Conservation (phyloP, 2,888 invertebrate genomes). For the Sinotaia quadrata region DNA sequence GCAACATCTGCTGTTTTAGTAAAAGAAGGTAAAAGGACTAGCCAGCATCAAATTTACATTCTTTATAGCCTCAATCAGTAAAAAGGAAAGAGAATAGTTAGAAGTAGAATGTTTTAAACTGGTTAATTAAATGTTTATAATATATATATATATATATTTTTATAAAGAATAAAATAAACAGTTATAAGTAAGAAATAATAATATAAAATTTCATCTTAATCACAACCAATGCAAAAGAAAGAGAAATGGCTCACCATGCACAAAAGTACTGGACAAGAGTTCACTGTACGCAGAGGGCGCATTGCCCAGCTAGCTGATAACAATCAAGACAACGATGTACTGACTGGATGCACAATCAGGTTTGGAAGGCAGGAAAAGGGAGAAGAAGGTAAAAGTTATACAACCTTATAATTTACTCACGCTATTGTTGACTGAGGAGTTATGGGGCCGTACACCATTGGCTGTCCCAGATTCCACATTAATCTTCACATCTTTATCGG, state of each 20-base stretch:
- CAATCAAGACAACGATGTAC: neutral
- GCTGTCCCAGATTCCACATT: slow-evolving; percentile 68
- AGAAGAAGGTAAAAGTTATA: slow-evolving; percentile 24
- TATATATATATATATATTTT: neutral
- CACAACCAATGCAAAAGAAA: too few species aligned
- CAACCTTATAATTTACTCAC: slow-evolving; percentile 44
- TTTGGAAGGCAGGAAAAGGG: slow-evolving; percentile 3
- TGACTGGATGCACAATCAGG: neutral
- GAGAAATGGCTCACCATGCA: neutral
- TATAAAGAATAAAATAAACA: neutral
- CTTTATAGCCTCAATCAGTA: too few species aligned
- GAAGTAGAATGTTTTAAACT: neutral
- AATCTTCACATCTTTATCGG: slow-evolving; percentile 71
- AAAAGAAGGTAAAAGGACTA: too few species aligned
- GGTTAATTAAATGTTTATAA: neutral
- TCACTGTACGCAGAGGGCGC: neutral
- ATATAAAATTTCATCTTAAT: too few species aligned
- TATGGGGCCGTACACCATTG: slow-evolving; percentile 58
- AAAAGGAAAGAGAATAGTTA: too few species aligned
- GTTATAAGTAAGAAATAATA: too few species aligned
- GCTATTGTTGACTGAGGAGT: slow-evolving; percentile 48
- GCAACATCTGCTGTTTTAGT: too few species aligned
- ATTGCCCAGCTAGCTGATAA: neutral
- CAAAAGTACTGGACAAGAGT: neutral
- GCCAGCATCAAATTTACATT: too few species aligned